Evolutionary conservation across 2,113 vertebrate genomes (phyloP).

Genomic region (Pseudonaja textilis): DNA sequence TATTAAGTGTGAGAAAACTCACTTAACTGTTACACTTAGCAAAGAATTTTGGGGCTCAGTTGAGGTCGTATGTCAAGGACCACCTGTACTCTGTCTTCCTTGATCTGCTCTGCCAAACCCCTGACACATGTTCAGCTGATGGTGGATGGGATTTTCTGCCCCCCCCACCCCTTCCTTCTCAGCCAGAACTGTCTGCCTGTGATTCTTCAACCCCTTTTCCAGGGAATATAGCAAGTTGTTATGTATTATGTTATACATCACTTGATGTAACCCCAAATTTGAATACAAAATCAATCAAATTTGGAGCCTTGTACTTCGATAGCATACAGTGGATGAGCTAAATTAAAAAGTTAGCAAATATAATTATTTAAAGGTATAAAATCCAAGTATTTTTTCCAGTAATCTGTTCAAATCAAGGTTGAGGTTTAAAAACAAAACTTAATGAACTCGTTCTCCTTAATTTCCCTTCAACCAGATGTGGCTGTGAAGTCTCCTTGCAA

Average conservation of each 20-base stretch:
- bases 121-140: background rate
- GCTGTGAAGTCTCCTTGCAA: slow-evolving; percentile 33
- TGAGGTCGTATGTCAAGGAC: no score
- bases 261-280: background rate
- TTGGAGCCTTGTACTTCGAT: background rate
- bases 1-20: no score
- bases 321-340: background rate
- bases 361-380: background rate
- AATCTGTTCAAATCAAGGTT: background rate
- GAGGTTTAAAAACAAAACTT: background rate
- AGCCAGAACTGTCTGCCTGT: background rate
- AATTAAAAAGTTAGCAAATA: background rate
- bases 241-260: background rate
- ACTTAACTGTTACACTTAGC: no score
- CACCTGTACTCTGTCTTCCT: background rate
- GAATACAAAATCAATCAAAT: background rate
- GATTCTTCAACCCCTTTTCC: background rate
- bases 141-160: background rate
- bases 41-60: no score
- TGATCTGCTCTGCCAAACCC: background rate
- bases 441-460: background rate
- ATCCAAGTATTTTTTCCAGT: background rate
- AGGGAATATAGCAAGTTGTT: background rate
- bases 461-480: slow-evolving; percentile 23
- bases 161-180: background rate